phyloP scores from a whole-genome alignment of 37 sponge, comb jelly and placozoan genomes.

The Diacarnus erythraeanus region DNA sequence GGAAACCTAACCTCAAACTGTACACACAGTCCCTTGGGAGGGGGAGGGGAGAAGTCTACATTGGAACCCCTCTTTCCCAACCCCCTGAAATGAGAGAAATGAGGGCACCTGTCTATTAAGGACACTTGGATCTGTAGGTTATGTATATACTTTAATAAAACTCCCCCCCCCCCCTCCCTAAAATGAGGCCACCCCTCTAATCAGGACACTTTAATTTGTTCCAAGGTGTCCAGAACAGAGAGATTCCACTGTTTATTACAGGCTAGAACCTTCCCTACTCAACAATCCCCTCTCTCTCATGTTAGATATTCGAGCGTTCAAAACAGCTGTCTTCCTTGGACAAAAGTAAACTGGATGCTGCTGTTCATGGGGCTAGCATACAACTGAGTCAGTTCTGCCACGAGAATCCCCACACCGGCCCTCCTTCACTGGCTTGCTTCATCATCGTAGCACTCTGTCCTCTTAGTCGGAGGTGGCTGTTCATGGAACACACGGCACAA shows the following conservation, averaged over 20 bases:
- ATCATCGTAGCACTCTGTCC: constrained; percentile 73
- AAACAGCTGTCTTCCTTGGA: constrained; percentile 46
- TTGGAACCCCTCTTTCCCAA: too few relatives aligned
- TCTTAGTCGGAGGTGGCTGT: constrained; percentile 76
- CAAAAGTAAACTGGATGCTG: constrained; percentile 30
- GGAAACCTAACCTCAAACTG: too few relatives aligned
- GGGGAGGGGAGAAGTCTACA: too few relatives aligned
- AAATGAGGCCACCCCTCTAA: too few relatives aligned
- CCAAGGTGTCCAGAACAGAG: not conserved
- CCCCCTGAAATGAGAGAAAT: too few relatives aligned
- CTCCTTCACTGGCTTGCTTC: constrained; percentile 68
- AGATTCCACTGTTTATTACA: not conserved
- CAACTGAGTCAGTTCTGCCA: constrained; percentile 54
- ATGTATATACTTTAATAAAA: too few relatives aligned
- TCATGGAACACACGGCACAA: constrained; percentile 88
- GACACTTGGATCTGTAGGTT: too few relatives aligned
- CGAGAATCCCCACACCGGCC: constrained; percentile 53
- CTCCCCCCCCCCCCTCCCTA: too few relatives aligned
- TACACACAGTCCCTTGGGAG: too few relatives aligned
- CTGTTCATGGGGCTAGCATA: constrained; percentile 32
- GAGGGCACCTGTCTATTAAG: too few relatives aligned
- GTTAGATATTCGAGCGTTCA: constrained; percentile 70
- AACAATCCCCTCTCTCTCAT: not conserved
- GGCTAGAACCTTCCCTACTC: not conserved
- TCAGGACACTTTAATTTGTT: too few relatives aligned